phyloP scores from a whole-genome alignment of 2,888 invertebrate genomes.

The Chirona hameri region DNA sequence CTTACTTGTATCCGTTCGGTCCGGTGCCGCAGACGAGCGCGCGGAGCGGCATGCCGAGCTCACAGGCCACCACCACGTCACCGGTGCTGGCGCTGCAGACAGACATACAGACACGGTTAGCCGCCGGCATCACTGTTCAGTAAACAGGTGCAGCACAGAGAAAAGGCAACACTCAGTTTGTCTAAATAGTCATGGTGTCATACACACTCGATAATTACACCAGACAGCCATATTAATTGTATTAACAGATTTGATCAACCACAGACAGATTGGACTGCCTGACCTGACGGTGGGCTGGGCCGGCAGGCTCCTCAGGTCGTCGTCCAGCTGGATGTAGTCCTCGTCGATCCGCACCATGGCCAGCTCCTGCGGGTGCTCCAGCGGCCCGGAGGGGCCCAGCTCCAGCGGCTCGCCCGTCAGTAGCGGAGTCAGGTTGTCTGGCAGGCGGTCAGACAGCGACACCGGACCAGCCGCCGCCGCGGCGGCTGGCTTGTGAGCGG shows the following conservation, averaged over 20 bases:
- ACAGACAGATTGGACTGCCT: background rate
- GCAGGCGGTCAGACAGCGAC: background rate
- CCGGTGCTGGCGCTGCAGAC: background rate
- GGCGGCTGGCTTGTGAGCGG: background rate
- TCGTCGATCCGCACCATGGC: background rate
- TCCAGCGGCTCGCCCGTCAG: background rate
- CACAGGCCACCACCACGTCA: background rate
- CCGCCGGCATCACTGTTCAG: no score
- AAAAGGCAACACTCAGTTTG: no score
- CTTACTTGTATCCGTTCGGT: background rate
- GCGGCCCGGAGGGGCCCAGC: background rate
- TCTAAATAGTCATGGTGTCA: no score
- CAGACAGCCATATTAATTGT: no score
- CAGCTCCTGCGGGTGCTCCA: background rate
- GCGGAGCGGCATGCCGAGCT: background rate
- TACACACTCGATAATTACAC: no score
- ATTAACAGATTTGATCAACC: background rate
- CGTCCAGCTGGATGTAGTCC: background rate
- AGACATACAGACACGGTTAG: background rate
- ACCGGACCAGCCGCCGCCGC: background rate
- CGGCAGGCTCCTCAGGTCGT: background rate
- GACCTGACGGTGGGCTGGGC: background rate
- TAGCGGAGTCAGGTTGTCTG: background rate
- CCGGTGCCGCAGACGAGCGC: background rate
- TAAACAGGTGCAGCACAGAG: no score